Evolutionary conservation across 2,113 vertebrate species (phyloP), one percentile per base, ranked within the genome.

Genomic region (Mus pahari): DNA sequence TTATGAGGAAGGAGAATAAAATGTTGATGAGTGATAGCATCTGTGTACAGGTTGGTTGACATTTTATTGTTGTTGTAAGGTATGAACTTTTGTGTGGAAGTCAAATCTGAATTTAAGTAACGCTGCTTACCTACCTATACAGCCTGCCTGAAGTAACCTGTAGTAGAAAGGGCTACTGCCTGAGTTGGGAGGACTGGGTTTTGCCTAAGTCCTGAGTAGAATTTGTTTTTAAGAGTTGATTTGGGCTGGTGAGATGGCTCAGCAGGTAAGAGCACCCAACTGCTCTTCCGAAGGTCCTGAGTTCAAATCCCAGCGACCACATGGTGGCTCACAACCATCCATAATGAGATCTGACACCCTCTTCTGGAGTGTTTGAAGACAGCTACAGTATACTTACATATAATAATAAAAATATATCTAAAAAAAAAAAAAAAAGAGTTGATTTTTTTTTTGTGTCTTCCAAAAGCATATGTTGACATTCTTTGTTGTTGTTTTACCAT

Each of bases 1-100:
- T 94, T 86, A 19, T 94, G 53, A 96, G 70, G n/a, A 39, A 96
- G 55, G 82, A 91, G 62, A 58, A 93, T 92, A 86, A 90, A 87
- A 39, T 89, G 28, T 89, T 62, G 36, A 74, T 60, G 48, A 24
- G 11, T 94, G 26, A 90, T 89, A 33, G 86, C 39, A 94, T 96
- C 14, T 42, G 4, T 97, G 88, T 79, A 1, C 58, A 84, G 8
- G 10, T 33, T 24, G 24, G 86, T 95, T 92, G 7, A 92, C 77
- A 58, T 55, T 50, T 82, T 39, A 9, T 64, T 89, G 19, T 13
- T 84, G 89, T 88, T 74, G 17, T 13, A 68, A 78, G 31, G 87
- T 66, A 53, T 45, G 48, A 86, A 16, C 7, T 77, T 81, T 53
- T 45, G 36, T 71, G 24, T 84, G 7, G 24, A 92, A 74, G 58